Evolutionary conservation across 2,113 vertebrate species (phyloP), one percentile per base, ranked within the genome.

Genomic region (Semicossyphus pulcher): DNA sequence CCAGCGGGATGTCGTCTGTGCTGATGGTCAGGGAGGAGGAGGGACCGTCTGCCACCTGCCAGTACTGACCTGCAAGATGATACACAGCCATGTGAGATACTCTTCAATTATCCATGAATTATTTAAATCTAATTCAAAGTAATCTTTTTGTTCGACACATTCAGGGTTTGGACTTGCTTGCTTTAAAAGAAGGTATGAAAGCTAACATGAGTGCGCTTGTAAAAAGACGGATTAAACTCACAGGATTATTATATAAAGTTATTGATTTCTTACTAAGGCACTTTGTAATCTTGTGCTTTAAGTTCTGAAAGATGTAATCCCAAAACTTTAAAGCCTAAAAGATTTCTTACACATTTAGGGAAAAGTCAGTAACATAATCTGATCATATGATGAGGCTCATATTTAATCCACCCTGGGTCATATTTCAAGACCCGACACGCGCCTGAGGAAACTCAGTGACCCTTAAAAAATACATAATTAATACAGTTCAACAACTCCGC

Each of bases 41-140:
- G 2, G 95, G 89, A 0, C 94, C 96, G 1, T 96, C 96, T 7
- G 95, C 90, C 75, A 97, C 95, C 89, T 98, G 97, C 96, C 96
- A 97, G 91, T 96, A 99, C 23, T 90, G 93, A 56, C 94, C 97
- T 99, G 89, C 2, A 44, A 45, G 60, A 45, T 1, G 7, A 74
- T 58, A 60, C 16, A 34, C 34, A 76, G 12, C 61, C 31, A 44
- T 8, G 3, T 42, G 8, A 42, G n/a, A 32, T 1, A 3, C 31
- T 10, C 34, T 41, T 14, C 51, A 37, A 29, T 32, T 23, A 76
- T 31, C 3, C 5, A 16, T 2, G 5, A 1, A 31, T 53, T n/a
- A n/a, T n/a, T n/a, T n/a, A n/a, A n/a, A n/a, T n/a, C n/a, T n/a
- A n/a, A n/a, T n/a, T n/a, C n/a, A n/a, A n/a, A n/a, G n/a, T n/a